Base-by-base conservation (phyloP, 2,888 invertebrate species). In the Drosophila trichaetosa region DNA sequence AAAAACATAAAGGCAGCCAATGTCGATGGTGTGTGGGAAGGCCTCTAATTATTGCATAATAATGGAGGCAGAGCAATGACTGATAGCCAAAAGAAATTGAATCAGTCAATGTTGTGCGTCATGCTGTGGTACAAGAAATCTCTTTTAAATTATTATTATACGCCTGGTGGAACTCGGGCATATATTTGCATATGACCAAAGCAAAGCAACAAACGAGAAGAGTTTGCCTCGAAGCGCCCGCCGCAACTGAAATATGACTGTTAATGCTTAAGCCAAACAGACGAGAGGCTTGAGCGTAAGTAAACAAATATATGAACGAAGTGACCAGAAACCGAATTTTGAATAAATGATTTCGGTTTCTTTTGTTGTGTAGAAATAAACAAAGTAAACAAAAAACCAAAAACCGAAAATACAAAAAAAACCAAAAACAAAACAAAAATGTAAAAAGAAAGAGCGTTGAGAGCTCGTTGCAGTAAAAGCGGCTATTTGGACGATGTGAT, bases 291-390 rank as follows among this genome's bases (percentile, higher is more conserved):
- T 57, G 52, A 52, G 57, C 64, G 61, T 67, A 74, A 73, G 69
- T 71, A 72, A 73, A 52, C 73, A 69, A 68, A 72, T 78, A 76
- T 80, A 81, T 89, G 79, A 83, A 87, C 79, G 86, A 87, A 85
- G 69, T 73, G 64, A 73, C 71, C 79, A 87, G 75, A 81, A 82
- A 83, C 60, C 46, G 66, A 82, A 78, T 78, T 86, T 85, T 88
- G 73, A 88, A 89, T 86, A 89, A 85, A 83, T 79, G 79, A 89
- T 88, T 88, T 90, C 76, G 75, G 85, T 87, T 90, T 89, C 82
- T 90, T 85, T 83, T 75, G 79, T 68, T 71, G 67, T 33, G 69
- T 66, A 62, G 63, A 69, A 58, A 64, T 58, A 65, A 70, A 61
- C 59, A 66, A 73, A 51, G 80, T 78, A 88, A 80, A 83, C 83